Base-by-base conservation (phyloP, 2,888 invertebrate genomes). In the Apodemia zela region DNA sequence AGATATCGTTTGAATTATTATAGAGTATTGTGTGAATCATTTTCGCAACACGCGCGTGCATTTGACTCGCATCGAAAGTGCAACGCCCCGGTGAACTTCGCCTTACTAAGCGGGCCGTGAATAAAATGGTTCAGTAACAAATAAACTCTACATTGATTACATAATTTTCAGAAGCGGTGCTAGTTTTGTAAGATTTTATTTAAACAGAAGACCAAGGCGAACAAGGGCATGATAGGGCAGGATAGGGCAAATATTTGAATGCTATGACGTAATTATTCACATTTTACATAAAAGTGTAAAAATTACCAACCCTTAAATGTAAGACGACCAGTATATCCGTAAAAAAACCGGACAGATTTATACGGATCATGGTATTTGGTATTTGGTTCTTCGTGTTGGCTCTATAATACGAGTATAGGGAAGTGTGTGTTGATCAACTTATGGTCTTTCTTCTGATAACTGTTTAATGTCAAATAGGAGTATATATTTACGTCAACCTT, bases 11-110 rank as follows among this genome's bases (percentile, higher is more conserved):
- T 18, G 21, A 18, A 51, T 51, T 17, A n/a, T 25, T 33, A 21
- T 2, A 73, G 69, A 69, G 72, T 70, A 66, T 59, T 66, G 80
- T 80, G 82, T 73, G 75, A 85, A 86, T 87, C 88, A 89, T 87
- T 89, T 88, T 88, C 87, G 79, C 83, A 74, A 69, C 73, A 74
- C 72, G 81, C 85, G 80, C 79, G 78, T 81, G 83, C 83, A 77
- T 73, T 73, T 72, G 77, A 77, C 77, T 79, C 78, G 77, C 79
- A 79, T 81, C 75, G 82, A 84, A 82, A 87, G 89, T 87, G 87
- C 90, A 89, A 86, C 77, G 89, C 79, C 88, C 89, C 73, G 81
- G 70, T 89, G 89, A 89, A 89, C 89, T 89, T 89, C 86, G 81
- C 78, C 80, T 80, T 78, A 78, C 80, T 81, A 85, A 86, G 79